Base-by-base conservation (phyloP, 2,797 vertebrate species). In the Aplochiton taeniatus region DNA sequence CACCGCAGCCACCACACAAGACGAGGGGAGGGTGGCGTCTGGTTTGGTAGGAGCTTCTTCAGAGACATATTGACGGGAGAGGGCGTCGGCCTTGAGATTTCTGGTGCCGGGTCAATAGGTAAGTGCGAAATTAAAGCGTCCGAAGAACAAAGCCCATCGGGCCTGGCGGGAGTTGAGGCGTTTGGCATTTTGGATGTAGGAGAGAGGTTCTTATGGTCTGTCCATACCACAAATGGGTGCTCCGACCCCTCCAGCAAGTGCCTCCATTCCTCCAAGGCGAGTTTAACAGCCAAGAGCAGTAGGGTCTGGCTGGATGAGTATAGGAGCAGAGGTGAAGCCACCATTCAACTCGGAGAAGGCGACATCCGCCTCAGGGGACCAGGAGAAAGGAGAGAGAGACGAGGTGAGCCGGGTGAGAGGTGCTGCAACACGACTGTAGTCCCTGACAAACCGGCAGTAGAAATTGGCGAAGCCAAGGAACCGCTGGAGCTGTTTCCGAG, bases 201-300 rank as follows among this genome's bases (percentile, higher is more conserved):
- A 14, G 50, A 14, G 9, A 52, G 50, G n/a, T 52, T 52, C n/a
- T 9, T 52, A 52, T 52, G 0, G 50, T 11, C 50, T 8, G 50
- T 52, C 50, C 50, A 52, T 9, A 19, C 17, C 19, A 55, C 53
- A 19, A 19, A 3, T 11, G 53, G 50, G 9, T 52, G 13, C 9
- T 52, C 50, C 4, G 50, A 9, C 9, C 50, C 50, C 50, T 52
- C 50, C 9, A 52, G 11, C n/a, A 16, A 55, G 17, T 55, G n/a
- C 53, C 53, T 55, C 53, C 53, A 55, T 11, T 55, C 53, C 17
- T 55, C 53, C 16, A 55, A 19, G 8, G 53, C 53, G 17, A 19
- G 16, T 19, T 55, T 55, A 19, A 55, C 53, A 19, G 53, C 53
- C 53, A 55, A 55, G 16, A 55, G 53, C 20, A 31, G 31, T 31